Conservation (phyloP, 2,797 vertebrate species). For the Cirrhinus molitorella region DNA sequence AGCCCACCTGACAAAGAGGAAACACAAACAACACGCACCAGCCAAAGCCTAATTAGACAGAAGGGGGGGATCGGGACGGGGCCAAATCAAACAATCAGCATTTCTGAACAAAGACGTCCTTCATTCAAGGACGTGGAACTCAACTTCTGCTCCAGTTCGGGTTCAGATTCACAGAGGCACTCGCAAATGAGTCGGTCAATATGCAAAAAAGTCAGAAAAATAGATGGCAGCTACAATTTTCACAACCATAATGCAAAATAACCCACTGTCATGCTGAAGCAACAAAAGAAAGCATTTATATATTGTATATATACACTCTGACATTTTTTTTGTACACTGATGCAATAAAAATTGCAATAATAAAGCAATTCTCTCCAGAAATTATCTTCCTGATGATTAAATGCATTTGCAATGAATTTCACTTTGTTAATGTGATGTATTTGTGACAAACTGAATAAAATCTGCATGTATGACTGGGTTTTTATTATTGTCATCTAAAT, state of each 20-base stretch:
- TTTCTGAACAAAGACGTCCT: constrained; percentile 1
- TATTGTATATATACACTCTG: neutral
- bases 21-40: neutral
- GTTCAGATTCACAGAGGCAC: neutral
- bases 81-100: constrained; percentile 22
- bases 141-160: neutral
- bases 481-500: neutral
- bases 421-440: neutral
- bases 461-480: neutral
- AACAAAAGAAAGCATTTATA: neutral
- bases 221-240: neutral
- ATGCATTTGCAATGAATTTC: too few relatives aligned
- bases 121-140: neutral
- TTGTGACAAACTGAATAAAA: too few relatives aligned
- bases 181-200: neutral
- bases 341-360: neutral
- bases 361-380: neutral
- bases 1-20: constrained; percentile 60
- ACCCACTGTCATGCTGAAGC: too few relatives aligned
- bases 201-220: neutral
- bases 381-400: too few relatives aligned
- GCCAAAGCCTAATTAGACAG: neutral
- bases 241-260: neutral
- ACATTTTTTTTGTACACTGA: neutral
- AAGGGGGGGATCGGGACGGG: neutral